Conservation (phyloP, 2,113 vertebrate species). For the Perca schrenkii region DNA sequence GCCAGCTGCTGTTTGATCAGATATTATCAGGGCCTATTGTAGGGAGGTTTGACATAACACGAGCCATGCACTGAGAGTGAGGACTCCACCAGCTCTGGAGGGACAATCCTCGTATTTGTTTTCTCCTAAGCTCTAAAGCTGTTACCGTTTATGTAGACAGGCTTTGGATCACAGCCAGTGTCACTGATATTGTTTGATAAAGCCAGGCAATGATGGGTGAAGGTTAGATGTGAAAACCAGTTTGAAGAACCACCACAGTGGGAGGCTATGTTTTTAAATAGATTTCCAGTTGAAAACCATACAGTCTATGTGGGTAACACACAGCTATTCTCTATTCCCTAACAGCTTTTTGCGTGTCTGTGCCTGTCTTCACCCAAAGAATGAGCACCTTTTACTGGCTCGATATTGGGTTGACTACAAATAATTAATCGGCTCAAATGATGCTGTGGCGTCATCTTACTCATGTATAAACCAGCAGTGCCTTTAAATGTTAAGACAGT, state of each 20-base stretch:
- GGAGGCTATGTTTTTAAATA: constrained; percentile 16
- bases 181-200: constrained; percentile 28
- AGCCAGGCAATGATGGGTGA: constrained; percentile 23
- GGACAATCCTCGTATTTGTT: constrained; percentile 57
- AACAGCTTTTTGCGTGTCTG: constrained; percentile 26
- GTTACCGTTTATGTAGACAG: constrained; percentile 36
- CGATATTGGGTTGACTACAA: constrained; percentile 44
- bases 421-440: constrained; percentile 68
- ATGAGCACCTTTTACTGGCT: constrained; percentile 24
- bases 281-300: neutral
- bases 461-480: constrained; percentile 63
- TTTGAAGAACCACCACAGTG: neutral
- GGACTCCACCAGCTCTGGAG: constrained; percentile 39
- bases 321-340: neutral
- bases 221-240: constrained; percentile 24
- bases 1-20: constrained; percentile 23
- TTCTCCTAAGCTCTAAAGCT: constrained; percentile 67
- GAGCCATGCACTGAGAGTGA: neutral
- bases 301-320: no score
- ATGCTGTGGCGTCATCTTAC: constrained; percentile 53
- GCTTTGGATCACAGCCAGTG: constrained; percentile 8
- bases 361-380: constrained; percentile 24
- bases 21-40: constrained; percentile 26
- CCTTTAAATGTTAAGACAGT: constrained; percentile 34
- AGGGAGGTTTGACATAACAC: constrained; percentile 7